Evolutionary conservation across 2,113 vertebrate genomes (phyloP).

Genomic region (Caranx melampygus): DNA sequence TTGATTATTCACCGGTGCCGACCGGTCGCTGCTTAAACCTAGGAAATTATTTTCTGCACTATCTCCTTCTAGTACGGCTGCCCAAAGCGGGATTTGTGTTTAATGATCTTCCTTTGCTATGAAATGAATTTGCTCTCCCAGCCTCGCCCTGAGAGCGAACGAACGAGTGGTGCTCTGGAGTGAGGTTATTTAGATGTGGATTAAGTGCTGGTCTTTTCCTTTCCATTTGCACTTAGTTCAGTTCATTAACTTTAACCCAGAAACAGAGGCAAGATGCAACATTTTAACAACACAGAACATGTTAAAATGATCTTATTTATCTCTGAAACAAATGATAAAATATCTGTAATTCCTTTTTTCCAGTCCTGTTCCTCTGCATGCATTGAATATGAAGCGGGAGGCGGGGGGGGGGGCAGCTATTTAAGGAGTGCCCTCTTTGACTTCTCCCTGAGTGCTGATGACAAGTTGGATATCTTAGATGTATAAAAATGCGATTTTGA

Average conservation of each 20-base stretch:
- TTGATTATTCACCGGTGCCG: slow-evolving; percentile 67
- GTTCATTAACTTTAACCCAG: slow-evolving; percentile 40
- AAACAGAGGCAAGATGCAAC: slow-evolving; percentile 1
- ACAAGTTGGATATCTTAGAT: slow-evolving; percentile 81
- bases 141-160: slow-evolving; percentile 30
- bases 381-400: slow-evolving; percentile 37
- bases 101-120: slow-evolving; percentile 63
- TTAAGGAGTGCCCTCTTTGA: slow-evolving; percentile 75
- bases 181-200: slow-evolving; percentile 47
- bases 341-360: slow-evolving; percentile 24
- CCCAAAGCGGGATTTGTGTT: slow-evolving; percentile 50
- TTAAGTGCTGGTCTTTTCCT: slow-evolving; percentile 27
- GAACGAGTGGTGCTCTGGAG: slow-evolving; percentile 42
- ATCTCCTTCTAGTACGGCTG: slow-evolving; percentile 32
- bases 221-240: slow-evolving; percentile 35
- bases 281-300: slow-evolving; percentile 7
- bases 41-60: slow-evolving; percentile 67
- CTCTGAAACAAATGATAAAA: slow-evolving; percentile 19
- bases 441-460: slow-evolving; percentile 76
- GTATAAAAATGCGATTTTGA: slow-evolving; percentile 82
- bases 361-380: slow-evolving; percentile 28
- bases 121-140: slow-evolving; percentile 53
- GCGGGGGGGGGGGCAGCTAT: slow-evolving; percentile 61
- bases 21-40: slow-evolving; percentile 44
- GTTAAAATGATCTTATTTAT: slow-evolving; percentile 16